Percentiles rank a stretch among this genome's conserved stretches.
Conservation (phyloP, 2,888 invertebrate genomes). For the Ommatoiulus sabulosus region DNA sequence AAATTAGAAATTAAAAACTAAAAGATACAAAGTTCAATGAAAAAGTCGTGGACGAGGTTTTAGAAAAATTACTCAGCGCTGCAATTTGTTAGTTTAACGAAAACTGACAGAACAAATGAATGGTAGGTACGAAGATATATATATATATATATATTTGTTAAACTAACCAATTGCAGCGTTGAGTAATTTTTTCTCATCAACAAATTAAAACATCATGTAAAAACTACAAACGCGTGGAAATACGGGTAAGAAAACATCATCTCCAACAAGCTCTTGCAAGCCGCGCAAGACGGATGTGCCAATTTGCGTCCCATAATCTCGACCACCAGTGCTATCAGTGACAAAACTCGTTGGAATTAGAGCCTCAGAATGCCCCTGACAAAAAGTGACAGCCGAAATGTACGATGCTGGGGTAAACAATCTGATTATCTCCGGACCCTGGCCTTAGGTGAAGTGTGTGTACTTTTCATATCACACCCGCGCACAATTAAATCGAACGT, state of each 20-base stretch:
- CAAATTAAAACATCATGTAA: too few species aligned
- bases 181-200: too few species aligned
- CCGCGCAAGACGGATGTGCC: too few species aligned
- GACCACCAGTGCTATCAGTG: background rate
- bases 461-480: constrained; percentile 43
- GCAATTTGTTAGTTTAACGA: too few species aligned
- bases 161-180: too few species aligned
- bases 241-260: background rate
- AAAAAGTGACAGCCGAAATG: constrained; percentile 28
- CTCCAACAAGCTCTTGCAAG: background rate
- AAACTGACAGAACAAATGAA: too few species aligned
- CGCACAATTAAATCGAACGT: constrained; percentile 43
- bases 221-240: background rate
- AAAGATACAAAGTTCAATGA: too few species aligned
- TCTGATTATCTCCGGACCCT: constrained; percentile 35
- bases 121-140: too few species aligned
- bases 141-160: too few species aligned
- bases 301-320: background rate
- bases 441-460: constrained; percentile 16
- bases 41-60: too few species aligned
- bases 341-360: constrained; percentile 33
- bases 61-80: too few species aligned
- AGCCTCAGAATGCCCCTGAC: background rate
- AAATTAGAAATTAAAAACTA: too few species aligned
- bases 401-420: constrained; percentile 30